Percentiles rank a stretch among this genome's conserved stretches.
Evolutionary conservation across 2,797 vertebrate genomes (phyloP).

Genomic region (Hoplostethus atlanticus): DNA sequence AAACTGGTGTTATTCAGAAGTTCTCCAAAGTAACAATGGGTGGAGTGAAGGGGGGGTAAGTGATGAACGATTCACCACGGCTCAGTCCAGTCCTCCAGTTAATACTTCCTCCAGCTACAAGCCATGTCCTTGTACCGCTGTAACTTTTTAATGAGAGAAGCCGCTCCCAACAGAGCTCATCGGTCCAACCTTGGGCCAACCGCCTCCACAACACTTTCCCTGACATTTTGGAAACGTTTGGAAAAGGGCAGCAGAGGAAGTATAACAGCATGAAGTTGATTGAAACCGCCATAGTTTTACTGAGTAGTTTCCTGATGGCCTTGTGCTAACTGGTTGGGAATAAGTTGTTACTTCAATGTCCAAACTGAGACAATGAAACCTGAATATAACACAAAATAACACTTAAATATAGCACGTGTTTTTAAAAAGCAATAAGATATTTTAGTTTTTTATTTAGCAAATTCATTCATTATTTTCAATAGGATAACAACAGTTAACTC

Average conservation of each 20-base stretch:
- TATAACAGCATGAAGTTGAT: conserved; percentile 63
- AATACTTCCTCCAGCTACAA: conserved; percentile 53
- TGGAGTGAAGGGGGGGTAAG: neutral
- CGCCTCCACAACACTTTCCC: conserved; percentile 54
- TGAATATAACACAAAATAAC: neutral
- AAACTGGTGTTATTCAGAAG: conserved; percentile 8
- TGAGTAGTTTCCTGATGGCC: conserved; percentile 8
- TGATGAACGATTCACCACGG: conserved; percentile 17
- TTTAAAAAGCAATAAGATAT: no score
- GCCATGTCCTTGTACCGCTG: conserved; percentile 47
- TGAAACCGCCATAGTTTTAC: conserved; percentile 42
- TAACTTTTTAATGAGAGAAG: conserved; percentile 71
- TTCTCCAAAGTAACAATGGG: neutral
- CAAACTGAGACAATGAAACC: neutral
- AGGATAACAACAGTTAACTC: no score
- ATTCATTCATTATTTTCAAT: no score
- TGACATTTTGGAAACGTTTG: conserved; percentile 73
- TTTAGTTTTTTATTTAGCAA: no score
- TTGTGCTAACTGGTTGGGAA: conserved; percentile 6
- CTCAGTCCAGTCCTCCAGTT: conserved; percentile 39
- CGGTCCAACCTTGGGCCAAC: conserved; percentile 47
- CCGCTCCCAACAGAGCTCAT: conserved; percentile 66
- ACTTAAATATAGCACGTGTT: no score
- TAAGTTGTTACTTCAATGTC: neutral
- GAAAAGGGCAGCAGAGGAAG: conserved; percentile 68